phyloP scores from a whole-genome alignment of 1,140 invertebrate species.

The Achroia grisella region DNA sequence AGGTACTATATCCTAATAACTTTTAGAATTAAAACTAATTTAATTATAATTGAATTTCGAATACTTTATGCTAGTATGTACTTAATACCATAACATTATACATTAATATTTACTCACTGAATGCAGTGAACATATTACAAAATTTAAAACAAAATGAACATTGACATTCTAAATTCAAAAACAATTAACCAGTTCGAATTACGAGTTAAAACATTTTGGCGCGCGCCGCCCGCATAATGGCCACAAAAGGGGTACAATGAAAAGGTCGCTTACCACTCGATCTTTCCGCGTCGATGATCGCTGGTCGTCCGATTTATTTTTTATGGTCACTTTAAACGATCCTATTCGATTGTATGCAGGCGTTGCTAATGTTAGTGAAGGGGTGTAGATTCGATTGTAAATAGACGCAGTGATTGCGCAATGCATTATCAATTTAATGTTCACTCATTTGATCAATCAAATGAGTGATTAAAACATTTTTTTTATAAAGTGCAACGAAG shows the following conservation, averaged over 20 bases:
- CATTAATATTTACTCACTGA: too few relatives aligned
- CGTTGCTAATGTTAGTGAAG: conserved; percentile 41
- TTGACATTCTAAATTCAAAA: background rate
- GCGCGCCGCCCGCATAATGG: conserved; percentile 35
- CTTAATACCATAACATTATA: too few relatives aligned
- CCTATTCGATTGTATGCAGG: conserved; percentile 39
- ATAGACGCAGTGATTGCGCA: background rate
- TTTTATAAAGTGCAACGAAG: too few relatives aligned
- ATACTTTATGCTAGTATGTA: too few relatives aligned
- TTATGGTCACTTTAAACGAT: conserved; percentile 33
- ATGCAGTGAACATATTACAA: too few relatives aligned
- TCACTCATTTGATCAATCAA: too few relatives aligned
- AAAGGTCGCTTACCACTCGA: conserved; percentile 32
- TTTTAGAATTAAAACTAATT: too few relatives aligned
- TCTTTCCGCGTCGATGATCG: conserved; percentile 24
- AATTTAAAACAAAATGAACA: too few relatives aligned
- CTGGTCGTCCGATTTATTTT: conserved; percentile 48
- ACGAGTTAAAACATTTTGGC: conserved; percentile 8
- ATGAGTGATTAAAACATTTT: too few relatives aligned
- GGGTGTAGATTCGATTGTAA: conserved; percentile 1
- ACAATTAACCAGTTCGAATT: conserved; percentile 3
- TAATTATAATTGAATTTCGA: too few relatives aligned
- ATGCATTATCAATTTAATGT: background rate
- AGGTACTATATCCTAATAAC: too few relatives aligned
- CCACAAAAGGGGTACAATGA: conserved; percentile 25